Evolutionary conservation across 2,113 vertebrate species (phyloP).

Genomic region (Diphyllodes magnificus): DNA sequence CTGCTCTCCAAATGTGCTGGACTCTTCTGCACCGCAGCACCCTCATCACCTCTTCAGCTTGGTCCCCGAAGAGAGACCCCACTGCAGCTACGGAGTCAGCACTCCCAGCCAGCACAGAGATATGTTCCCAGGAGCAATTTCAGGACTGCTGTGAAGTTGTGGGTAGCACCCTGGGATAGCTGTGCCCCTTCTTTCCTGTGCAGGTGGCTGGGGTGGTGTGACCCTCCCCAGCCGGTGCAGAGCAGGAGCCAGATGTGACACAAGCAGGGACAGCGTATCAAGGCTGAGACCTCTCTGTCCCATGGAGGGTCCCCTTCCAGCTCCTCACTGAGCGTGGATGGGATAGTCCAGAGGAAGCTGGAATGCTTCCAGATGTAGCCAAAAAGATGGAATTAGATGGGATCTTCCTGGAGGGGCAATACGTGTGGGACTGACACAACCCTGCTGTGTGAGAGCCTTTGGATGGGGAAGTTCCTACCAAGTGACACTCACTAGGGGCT

Average conservation of each 20-base stretch:
- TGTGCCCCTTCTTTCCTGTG: neutral
- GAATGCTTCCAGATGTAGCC: neutral
- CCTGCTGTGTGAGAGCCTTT: neutral
- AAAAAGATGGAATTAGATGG: neutral
- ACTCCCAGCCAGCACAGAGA: fast-evolving
- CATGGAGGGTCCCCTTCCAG: neutral
- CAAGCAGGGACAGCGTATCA: neutral
- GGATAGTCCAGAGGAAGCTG: neutral
- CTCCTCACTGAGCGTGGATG: neutral
- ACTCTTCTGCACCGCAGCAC: neutral
- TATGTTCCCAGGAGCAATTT: neutral
- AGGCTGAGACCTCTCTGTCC: neutral
- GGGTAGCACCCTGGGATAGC: neutral
- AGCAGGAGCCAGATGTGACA: neutral
- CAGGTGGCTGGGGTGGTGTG: fast-evolving
- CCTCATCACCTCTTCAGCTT: neutral
- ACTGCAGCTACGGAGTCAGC: fast-evolving
- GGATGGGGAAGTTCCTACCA: neutral
- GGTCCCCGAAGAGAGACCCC: neutral
- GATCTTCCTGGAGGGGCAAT: neutral
- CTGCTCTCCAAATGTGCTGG: neutral
- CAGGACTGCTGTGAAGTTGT: neutral
- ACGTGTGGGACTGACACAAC: neutral
- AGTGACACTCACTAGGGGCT: neutral
- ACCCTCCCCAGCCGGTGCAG: neutral